These are phyloP conservation scores for Galerucella nymphaeae DNA, from an alignment of 2,888 invertebrate genomes.

Conservation along the genomic window DNA sequence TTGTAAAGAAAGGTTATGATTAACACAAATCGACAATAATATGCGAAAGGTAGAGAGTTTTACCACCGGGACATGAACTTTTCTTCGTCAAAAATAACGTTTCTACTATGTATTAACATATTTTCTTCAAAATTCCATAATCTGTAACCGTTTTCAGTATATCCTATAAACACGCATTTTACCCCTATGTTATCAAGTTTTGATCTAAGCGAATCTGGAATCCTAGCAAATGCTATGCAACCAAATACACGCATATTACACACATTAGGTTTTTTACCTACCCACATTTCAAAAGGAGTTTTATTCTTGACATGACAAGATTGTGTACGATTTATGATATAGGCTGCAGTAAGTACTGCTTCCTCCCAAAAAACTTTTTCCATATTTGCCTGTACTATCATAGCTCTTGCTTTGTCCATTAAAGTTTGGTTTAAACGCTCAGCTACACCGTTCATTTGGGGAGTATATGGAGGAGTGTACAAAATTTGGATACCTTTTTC, in stretches of 20 bases:
- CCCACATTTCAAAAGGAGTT: constrained; percentile 28
- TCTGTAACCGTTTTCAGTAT: too few species aligned
- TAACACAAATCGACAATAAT: constrained; percentile 27
- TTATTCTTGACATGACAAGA: constrained; percentile 26
- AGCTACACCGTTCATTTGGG: too few species aligned
- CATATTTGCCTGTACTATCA: too few species aligned
- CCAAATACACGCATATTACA: constrained; percentile 31
- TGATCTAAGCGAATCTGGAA: too few species aligned
- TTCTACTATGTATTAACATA: too few species aligned
- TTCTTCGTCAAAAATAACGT: too few species aligned
- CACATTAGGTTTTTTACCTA: constrained; percentile 25
- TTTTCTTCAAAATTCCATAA: too few species aligned
- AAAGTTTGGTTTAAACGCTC: too few species aligned
- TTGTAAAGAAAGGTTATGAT: constrained; percentile 26
- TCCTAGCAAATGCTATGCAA: constrained; percentile 30
- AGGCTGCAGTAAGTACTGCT: constrained; percentile 30
- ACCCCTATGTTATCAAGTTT: not conserved
- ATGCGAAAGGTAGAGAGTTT: constrained; percentile 33
- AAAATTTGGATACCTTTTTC: constrained; percentile 10
- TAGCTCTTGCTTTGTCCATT: too few species aligned
- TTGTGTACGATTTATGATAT: constrained; percentile 38
- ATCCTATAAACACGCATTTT: too few species aligned
- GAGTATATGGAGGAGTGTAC: too few species aligned
- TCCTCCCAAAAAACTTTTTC: too few species aligned
- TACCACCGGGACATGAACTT: constrained; percentile 26